These are phyloP conservation scores for Camelus dromedarius DNA, from an alignment of 2,113 vertebrate genomes.

Conservation along the genomic window DNA sequence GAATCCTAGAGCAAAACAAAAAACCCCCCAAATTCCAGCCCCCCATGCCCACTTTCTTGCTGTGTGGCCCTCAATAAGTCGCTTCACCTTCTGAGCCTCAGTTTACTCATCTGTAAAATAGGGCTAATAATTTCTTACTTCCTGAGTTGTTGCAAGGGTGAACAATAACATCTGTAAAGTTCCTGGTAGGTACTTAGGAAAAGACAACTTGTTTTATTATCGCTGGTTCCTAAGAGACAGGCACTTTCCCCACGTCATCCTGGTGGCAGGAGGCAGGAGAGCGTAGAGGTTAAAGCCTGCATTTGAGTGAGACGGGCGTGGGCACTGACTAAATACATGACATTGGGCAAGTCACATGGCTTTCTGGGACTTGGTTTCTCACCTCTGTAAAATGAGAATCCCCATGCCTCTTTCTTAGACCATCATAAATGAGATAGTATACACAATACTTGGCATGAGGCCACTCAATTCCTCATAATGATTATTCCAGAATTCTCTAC, in stretches of 20 bases:
- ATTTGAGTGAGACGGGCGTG: too few species aligned
- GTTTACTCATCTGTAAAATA: not conserved
- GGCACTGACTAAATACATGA: not conserved
- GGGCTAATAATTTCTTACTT: not conserved
- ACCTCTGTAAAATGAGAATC: not conserved
- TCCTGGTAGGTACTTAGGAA: not conserved
- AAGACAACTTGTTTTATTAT: not conserved
- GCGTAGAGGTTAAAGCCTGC: not conserved
- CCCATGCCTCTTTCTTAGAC: not conserved
- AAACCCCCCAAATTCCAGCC: not conserved
- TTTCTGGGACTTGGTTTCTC: not conserved
- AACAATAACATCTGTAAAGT: not conserved
- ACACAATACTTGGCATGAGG: not conserved
- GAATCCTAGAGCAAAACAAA: not conserved
- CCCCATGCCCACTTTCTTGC: not conserved
- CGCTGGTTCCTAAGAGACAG: not conserved
- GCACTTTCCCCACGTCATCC: not conserved
- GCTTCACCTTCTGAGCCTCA: not conserved
- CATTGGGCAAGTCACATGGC: not conserved
- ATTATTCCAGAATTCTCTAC: conserved; percentile 34
- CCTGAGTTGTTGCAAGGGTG: not conserved
- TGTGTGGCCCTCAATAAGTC: not conserved
- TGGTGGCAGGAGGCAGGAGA: not conserved
- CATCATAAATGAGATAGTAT: not conserved
- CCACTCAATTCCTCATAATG: not conserved